Base-by-base conservation (phyloP, 2,113 vertebrate genomes). In the Arizona elegans region DNA sequence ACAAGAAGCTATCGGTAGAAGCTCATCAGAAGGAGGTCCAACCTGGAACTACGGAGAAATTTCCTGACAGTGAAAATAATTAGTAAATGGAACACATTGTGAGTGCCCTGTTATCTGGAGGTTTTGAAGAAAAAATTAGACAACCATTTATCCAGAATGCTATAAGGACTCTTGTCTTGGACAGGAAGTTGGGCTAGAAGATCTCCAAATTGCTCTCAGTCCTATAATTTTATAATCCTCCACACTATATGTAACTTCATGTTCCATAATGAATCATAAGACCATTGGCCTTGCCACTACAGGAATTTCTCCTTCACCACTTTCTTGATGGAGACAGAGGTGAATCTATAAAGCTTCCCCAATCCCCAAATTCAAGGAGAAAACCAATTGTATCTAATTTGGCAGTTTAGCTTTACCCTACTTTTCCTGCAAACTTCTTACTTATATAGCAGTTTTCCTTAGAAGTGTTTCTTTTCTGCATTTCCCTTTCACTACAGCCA, bases 401-500 rank as follows among this genome's bases (percentile, higher is more conserved):
- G 17, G 17, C 8, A 81, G 75, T 43, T 86, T 43, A 86, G 26
- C 9, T 10, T 9, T 92, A 43, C 12, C 56, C 50, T 65, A 54
- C 13, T 53, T 88, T 92, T 54, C 50, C 59, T 38, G 12, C 29
- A 55, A 92, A 75, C 52, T 75, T 89, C 33, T 53, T 88, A 43
- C 3, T 38, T 53, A 92, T 26, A 43, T 23, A 92, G 55, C 4
- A n/a, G 1, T 58, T 17, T 47, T 23, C 13, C 87, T 87, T 50
- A 70, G 87, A 33, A 38, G 47, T 53, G 17, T 5, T 33, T 12
- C 19, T 6, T 1, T 2, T 5, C 55, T 38, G 10, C 8, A 7
- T 15, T 38, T n/a, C n/a, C 33, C 1, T 70, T 54, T 17, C 9
- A 24, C n/a, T 19, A 0, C 0, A n/a, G 0, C 3, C n/a, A 23